A percentile compares a stretch with the other conserved stretches of the same genome.
These are phyloP conservation scores for Peromyscus leucopus DNA, from an alignment of 2,113 vertebrate genomes.

Conservation along the genomic window DNA sequence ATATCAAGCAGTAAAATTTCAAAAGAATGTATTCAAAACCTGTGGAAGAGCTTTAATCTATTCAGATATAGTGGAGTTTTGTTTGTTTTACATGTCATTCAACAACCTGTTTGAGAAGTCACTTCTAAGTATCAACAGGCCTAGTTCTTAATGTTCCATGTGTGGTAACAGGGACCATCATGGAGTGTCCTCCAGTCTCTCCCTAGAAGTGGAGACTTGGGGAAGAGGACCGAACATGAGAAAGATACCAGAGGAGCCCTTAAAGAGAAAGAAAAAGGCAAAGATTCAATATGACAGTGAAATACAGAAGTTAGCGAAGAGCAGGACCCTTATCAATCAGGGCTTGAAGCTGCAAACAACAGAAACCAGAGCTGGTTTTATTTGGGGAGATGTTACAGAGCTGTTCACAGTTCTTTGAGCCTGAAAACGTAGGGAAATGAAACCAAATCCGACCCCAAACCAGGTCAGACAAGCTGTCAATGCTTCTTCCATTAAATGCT, in stretches of 20 bases:
- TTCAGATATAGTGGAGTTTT: not conserved
- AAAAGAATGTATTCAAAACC: not conserved
- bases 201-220: not conserved
- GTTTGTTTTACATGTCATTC: not conserved
- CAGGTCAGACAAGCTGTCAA: not conserved
- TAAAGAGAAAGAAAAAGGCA: not conserved
- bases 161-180: not conserved
- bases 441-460: not conserved
- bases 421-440: not conserved
- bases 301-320: not conserved
- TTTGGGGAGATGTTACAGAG: not conserved
- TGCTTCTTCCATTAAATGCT: not conserved
- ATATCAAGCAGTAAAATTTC: not conserved
- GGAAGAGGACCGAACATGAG: not conserved
- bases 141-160: not conserved
- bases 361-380: not conserved
- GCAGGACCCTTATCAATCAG: fast-evolving
- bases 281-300: not conserved
- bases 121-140: not conserved
- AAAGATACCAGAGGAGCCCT: not conserved
- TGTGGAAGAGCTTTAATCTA: not conserved
- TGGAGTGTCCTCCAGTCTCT: not conserved
- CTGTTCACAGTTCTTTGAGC: not conserved
- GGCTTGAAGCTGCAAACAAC: not conserved
- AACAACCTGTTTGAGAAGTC: not conserved